These are phyloP conservation scores for Dysdera silvatica DNA, from an alignment of 1,140 invertebrate species.

Conservation along the genomic window DNA sequence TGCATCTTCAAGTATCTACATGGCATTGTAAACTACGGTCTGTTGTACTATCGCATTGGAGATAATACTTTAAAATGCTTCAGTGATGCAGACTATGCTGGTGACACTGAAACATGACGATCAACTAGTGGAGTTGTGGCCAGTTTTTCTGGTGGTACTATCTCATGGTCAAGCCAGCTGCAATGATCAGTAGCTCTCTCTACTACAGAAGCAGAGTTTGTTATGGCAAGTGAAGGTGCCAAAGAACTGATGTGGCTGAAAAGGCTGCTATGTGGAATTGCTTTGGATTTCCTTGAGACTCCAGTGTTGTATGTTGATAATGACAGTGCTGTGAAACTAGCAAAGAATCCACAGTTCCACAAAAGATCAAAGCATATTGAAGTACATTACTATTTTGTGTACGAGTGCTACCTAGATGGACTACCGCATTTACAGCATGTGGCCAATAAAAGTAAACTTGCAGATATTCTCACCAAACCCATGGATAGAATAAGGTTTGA, in stretches of 20 bases:
- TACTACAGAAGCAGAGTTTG: conserved; percentile 26
- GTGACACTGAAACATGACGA: conserved; percentile 31
- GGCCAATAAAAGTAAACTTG: background rate
- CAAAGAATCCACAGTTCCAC: conserved; percentile 44
- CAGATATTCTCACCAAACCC: background rate
- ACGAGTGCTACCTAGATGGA: conserved; percentile 29
- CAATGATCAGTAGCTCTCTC: conserved; percentile 16
- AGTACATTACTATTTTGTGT: conserved; percentile 40
- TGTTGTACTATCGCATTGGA: background rate
- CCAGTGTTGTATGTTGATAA: conserved; percentile 36
- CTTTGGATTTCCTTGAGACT: background rate
- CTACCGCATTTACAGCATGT: background rate
- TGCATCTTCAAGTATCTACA: conserved; percentile 45
- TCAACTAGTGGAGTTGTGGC: conserved; percentile 19
- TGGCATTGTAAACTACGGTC: conserved; percentile 36
- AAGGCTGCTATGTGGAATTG: background rate
- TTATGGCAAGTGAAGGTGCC: background rate
- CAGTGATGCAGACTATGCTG: conserved; percentile 44
- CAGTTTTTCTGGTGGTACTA: background rate
- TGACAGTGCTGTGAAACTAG: conserved; percentile 36
- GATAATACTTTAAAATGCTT: conserved; percentile 14
- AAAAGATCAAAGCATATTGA: conserved; percentile 44
- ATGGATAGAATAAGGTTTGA: background rate
- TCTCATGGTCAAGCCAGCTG: conserved; percentile 8
- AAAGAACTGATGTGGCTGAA: conserved; percentile 14